These are phyloP conservation scores for Tinea trinotella DNA, from an alignment of 2,888 invertebrate species.

Conservation along the genomic window DNA sequence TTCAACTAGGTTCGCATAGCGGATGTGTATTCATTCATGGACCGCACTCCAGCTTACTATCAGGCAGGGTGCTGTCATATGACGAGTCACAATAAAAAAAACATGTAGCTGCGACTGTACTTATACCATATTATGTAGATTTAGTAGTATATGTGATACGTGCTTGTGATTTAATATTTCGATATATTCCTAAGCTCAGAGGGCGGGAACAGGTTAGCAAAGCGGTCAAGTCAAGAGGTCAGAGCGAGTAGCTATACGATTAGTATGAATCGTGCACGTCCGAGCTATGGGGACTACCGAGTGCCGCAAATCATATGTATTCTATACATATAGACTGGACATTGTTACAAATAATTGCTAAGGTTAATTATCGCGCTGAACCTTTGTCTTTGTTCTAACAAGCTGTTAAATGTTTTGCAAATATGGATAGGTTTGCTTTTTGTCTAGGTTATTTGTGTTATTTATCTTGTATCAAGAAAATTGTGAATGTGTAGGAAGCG, in stretches of 20 bases:
- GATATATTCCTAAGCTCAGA: constrained; percentile 15
- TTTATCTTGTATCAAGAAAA: too few relatives aligned
- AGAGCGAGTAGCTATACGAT: constrained; percentile 13
- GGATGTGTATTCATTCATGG: too few relatives aligned
- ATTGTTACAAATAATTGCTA: background rate
- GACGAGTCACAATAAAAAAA: too few relatives aligned
- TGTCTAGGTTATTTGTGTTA: too few relatives aligned
- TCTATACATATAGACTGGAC: constrained; percentile 5
- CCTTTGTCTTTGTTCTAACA: too few relatives aligned
- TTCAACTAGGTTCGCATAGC: too few relatives aligned
- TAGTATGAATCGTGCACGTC: constrained; percentile 17
- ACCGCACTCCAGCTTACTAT: too few relatives aligned
- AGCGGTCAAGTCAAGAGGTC: constrained; percentile 18
- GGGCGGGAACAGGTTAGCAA: constrained; percentile 16
- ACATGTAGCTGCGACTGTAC: background rate
- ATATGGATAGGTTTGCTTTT: too few relatives aligned
- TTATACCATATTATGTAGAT: background rate
- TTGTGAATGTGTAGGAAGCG: too few relatives aligned
- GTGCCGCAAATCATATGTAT: constrained; percentile 3
- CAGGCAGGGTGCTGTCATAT: too few relatives aligned
- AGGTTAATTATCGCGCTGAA: too few relatives aligned
- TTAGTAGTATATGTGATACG: background rate
- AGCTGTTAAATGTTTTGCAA: too few relatives aligned
- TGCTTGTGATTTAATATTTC: constrained; percentile 11
- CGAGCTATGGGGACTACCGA: constrained; percentile 16